phyloP scores from a whole-genome alignment of 2,113 vertebrate species.

The Clarias macrocephalus region DNA sequence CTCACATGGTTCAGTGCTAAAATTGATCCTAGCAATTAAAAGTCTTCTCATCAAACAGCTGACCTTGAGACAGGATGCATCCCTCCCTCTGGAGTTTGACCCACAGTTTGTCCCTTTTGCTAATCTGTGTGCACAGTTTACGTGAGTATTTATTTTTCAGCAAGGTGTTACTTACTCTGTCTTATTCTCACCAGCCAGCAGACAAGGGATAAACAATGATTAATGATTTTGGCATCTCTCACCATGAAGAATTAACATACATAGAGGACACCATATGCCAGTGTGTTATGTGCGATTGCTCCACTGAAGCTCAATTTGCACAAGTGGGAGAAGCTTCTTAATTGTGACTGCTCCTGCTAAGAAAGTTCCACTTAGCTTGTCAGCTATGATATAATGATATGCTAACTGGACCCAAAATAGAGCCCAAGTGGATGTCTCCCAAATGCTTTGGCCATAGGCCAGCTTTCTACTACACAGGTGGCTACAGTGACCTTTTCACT shows the following conservation, averaged over 20 bases:
- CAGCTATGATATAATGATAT: slow-evolving; percentile 13
- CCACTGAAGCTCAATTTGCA: slow-evolving; percentile 48
- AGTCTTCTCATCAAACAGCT: slow-evolving; percentile 24
- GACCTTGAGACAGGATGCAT: slow-evolving; percentile 44
- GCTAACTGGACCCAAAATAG: not conserved
- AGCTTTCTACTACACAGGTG: slow-evolving; percentile 56
- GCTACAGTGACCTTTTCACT: slow-evolving; percentile 66
- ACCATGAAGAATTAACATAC: slow-evolving; percentile 16
- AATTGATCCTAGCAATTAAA: not conserved
- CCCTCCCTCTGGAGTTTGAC: slow-evolving; percentile 35
- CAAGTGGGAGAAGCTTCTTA: not conserved
- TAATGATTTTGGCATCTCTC: slow-evolving; percentile 43
- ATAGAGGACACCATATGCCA: slow-evolving; percentile 54
- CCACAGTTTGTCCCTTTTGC: slow-evolving; percentile 35
- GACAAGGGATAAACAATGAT: slow-evolving; percentile 53
- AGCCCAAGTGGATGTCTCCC: not conserved
- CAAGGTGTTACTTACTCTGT: slow-evolving; percentile 29
- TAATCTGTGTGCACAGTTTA: not conserved
- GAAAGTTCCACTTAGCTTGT: not conserved
- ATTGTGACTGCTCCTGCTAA: not conserved
- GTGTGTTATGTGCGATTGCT: slow-evolving; percentile 39
- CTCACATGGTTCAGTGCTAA: not conserved
- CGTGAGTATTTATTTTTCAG: slow-evolving; percentile 14
- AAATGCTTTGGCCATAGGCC: slow-evolving; percentile 14
- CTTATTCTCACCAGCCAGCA: slow-evolving; percentile 26